Evolutionary conservation across 2,888 invertebrate species (phyloP).

Genomic region (Baronia brevicornis): DNA sequence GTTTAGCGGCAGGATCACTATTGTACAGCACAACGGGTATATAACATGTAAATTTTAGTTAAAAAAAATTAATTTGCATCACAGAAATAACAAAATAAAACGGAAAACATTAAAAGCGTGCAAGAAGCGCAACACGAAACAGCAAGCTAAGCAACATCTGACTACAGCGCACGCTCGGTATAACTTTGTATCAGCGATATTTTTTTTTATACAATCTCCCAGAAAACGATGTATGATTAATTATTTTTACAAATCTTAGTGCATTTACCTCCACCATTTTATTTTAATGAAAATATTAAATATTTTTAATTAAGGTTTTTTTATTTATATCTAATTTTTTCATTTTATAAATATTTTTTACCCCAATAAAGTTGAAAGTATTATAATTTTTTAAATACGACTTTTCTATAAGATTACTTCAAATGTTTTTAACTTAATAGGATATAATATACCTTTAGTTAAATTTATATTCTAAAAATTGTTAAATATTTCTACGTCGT

Average conservation of each 20-base stretch:
- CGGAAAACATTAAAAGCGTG: slow-evolving; percentile 77
- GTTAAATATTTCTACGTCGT: slow-evolving; percentile 26
- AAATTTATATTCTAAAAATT: neutral
- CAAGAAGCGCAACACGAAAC: slow-evolving; percentile 79
- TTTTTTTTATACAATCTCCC: slow-evolving; percentile 7
- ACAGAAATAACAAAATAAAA: slow-evolving; percentile 76
- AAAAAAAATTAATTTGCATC: slow-evolving; percentile 72
- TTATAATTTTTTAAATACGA: too few relatives aligned
- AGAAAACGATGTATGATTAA: slow-evolving; percentile 3
- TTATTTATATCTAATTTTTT: too few relatives aligned
- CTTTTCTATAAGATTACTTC: too few relatives aligned
- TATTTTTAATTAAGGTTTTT: too few relatives aligned
- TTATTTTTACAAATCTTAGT: too few relatives aligned
- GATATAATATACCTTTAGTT: too few relatives aligned
- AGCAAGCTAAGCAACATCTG: slow-evolving; percentile 83
- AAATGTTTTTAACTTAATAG: too few relatives aligned
- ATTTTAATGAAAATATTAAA: too few relatives aligned
- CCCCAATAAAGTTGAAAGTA: too few relatives aligned
- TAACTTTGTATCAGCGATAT: slow-evolving; percentile 49
- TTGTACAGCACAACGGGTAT: slow-evolving; percentile 59
- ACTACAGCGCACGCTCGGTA: slow-evolving; percentile 60
- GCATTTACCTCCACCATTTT: too few relatives aligned
- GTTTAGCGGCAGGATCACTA: slow-evolving; percentile 56
- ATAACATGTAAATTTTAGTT: slow-evolving; percentile 59
- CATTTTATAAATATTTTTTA: too few relatives aligned